phyloP scores from a whole-genome alignment of 2,797 vertebrate species.

The Synaphobranchus kaupii region DNA sequence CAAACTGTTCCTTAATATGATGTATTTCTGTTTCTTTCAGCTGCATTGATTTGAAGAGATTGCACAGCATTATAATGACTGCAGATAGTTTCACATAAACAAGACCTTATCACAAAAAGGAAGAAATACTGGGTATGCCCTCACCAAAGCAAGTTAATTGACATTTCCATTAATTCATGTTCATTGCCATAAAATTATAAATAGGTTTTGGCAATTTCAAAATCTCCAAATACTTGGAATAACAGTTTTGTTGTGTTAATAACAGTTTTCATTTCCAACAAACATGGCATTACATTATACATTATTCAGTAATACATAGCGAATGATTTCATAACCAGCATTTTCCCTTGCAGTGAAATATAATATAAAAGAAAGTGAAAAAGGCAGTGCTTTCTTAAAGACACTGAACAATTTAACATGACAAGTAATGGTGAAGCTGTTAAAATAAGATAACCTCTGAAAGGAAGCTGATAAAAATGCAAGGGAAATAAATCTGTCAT shows the following conservation, averaged over 20 bases:
- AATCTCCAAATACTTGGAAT: not conserved
- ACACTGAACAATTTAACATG: not conserved
- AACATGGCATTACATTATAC: not conserved
- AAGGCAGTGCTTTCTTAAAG: not conserved
- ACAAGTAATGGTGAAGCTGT: not conserved
- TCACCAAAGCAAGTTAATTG: not conserved
- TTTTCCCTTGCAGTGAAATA: not conserved
- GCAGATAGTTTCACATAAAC: no score
- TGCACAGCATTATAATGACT: no score
- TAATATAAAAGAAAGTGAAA: not conserved
- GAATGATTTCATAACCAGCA: not conserved
- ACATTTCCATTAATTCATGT: not conserved
- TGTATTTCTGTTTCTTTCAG: not conserved
- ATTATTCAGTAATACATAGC: not conserved
- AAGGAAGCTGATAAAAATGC: not conserved
- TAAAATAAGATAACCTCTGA: conserved; percentile 18
- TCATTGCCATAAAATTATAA: not conserved
- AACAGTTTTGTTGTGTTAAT: not conserved
- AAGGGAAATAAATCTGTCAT: not conserved
- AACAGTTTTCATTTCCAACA: not conserved
- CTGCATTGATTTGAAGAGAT: not conserved
- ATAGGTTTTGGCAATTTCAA: not conserved
- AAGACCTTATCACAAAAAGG: not conserved
- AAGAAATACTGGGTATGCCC: not conserved
- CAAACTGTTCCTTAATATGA: not conserved